phyloP scores from a whole-genome alignment of 2,113 vertebrate species.

The Rhombomys opimus region DNA sequence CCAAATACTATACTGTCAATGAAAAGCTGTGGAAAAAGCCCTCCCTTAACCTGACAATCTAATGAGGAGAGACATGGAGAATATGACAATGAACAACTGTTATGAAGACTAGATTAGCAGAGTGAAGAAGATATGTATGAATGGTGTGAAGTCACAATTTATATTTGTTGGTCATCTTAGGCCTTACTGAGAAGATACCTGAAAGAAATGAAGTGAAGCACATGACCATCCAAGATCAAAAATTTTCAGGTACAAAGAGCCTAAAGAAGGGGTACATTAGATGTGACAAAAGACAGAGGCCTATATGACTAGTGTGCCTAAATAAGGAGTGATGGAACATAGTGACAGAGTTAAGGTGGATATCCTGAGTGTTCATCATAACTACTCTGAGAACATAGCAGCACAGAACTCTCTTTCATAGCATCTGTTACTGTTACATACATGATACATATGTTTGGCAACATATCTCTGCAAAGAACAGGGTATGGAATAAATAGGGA shows the following conservation, averaged over 20 bases:
- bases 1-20: neutral
- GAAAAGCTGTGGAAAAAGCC: neutral
- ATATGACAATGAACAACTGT: neutral
- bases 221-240: conserved; percentile 26
- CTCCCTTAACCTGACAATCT: neutral
- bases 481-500: neutral
- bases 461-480: neutral
- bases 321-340: neutral
- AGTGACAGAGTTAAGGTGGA: neutral
- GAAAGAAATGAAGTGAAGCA: conserved; percentile 20
- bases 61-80: neutral
- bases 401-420: conserved; percentile 1
- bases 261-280: neutral
- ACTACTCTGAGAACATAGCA: conserved; percentile 21
- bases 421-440: neutral
- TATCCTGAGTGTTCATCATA: neutral
- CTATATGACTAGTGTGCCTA: neutral
- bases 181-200: neutral
- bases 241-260: neutral
- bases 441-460: conserved; percentile 15
- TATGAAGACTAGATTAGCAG: neutral
- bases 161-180: neutral
- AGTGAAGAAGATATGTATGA: neutral
- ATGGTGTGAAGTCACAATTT: neutral
- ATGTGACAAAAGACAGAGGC: neutral